These are phyloP conservation scores for Carduelis carduelis DNA, from an alignment of 2,797 vertebrate genomes.

Conservation along the genomic window DNA sequence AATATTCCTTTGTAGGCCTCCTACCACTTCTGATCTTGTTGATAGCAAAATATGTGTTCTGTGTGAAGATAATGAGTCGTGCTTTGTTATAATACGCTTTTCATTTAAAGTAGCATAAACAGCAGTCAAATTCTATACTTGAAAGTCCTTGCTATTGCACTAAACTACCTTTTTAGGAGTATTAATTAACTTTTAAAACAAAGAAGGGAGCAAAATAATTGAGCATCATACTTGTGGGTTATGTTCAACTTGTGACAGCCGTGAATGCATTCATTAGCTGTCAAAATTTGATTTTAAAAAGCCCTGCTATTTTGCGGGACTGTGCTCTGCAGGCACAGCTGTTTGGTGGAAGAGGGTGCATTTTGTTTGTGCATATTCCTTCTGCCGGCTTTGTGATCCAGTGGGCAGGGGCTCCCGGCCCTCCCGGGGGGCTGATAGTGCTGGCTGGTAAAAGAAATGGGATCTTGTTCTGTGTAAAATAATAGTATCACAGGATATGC, in stretches of 20 bases:
- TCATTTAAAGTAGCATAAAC: background rate
- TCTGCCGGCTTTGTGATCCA: accelerated
- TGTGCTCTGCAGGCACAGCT: background rate
- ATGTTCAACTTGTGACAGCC: background rate
- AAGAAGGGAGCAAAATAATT: background rate
- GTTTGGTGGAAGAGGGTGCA: background rate
- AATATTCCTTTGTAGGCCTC: background rate
- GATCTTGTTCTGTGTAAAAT: background rate
- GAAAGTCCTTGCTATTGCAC: background rate
- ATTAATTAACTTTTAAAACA: background rate
- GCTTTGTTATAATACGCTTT: background rate
- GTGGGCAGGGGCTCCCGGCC: background rate
- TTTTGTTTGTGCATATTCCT: background rate
- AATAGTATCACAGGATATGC: background rate
- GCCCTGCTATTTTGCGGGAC: background rate
- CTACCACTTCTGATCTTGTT: background rate
- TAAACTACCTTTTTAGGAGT: background rate
- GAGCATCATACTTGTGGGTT: background rate
- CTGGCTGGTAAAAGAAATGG: background rate
- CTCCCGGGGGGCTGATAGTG: accelerated
- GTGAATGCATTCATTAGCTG: background rate
- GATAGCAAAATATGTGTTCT: background rate
- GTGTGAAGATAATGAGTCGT: background rate
- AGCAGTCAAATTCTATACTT: background rate
- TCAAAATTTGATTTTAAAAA: background rate